phyloP scores from a whole-genome alignment of 2,113 vertebrate species.

The Falco punctatus region DNA sequence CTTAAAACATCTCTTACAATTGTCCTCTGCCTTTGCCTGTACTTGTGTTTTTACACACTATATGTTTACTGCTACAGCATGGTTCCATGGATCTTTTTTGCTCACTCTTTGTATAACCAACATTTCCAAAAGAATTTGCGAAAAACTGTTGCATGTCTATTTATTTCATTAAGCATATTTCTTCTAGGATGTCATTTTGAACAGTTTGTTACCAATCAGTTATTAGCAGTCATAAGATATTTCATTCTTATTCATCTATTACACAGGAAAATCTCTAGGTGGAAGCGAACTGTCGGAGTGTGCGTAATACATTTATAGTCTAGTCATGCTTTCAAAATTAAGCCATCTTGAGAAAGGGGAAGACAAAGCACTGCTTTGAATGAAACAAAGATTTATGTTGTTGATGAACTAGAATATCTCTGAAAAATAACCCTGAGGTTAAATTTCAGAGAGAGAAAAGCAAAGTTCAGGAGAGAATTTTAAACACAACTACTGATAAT shows the following conservation, averaged over 20 bases:
- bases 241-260: background rate
- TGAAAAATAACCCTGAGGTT: constrained; percentile 2
- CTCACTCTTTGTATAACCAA: background rate
- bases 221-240: background rate
- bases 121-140: background rate
- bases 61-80: background rate
- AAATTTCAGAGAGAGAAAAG: background rate
- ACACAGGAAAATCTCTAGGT: background rate
- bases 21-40: background rate
- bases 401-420: background rate
- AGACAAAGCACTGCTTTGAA: background rate
- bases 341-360: background rate
- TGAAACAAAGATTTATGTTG: background rate
- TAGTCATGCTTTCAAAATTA: constrained; percentile 11
- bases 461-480: background rate
- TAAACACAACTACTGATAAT: background rate
- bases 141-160: background rate
- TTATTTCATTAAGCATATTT: background rate
- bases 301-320: background rate
- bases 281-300: background rate
- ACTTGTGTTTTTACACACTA: accelerated
- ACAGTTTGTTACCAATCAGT: background rate
- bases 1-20: background rate
- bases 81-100: background rate
- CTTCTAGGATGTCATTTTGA: background rate